Evolutionary conservation across 2,797 vertebrate genomes (phyloP), one percentile per base, ranked within the genome.

Genomic region (Todus mexicanus): DNA sequence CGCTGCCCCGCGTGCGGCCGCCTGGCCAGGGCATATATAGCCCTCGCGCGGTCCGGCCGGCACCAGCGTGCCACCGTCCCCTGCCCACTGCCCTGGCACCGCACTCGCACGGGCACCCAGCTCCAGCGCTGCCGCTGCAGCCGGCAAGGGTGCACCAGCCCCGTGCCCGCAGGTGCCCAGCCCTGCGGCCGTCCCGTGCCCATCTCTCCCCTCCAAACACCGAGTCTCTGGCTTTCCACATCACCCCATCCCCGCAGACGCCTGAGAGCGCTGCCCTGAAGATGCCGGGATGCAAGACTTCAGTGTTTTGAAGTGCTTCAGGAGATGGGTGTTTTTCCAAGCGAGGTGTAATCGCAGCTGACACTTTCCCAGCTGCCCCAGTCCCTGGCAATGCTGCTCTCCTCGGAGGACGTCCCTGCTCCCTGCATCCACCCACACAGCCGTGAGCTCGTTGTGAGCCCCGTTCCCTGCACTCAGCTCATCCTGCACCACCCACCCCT

Each of bases 21-120:
- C 83, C 79, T 69, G 40, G 5, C 5, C 93, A 60, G 80, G 71
- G 81, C 94, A 94, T 93, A 95, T 89, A 95, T 89, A 95, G 85
- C 87, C 84, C 90, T 54, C 3, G 27, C 40, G 9, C 1, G 26
- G 57, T 69, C 60, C 3, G 4, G 65, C 38, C 22, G 3, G 47
- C 2, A 6, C 75, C 50, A 11, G 26, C 81, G 26, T 14, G 31
- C 50, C 6, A 4, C 33, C n/a, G 27, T 9, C 26, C 70, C 42
- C 10, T 66, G 86, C 83, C 90, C 71, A 10, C 53, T 2, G 4
- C 15, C 59, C 75, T 4, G 10, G 47, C 3, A 8, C 64, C 16
- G 0, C 18, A 6, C 47, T 35, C 4, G 1, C 38, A 10, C 0
- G 0, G 54, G 26, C 91, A 43, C 45, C 68, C 72, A 4, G 27